A percentile compares a stretch with the other conserved stretches of the same genome.
Evolutionary conservation across 1,140 invertebrate genomes (phyloP).

Genomic region (Teleopsis dalmanni): DNA sequence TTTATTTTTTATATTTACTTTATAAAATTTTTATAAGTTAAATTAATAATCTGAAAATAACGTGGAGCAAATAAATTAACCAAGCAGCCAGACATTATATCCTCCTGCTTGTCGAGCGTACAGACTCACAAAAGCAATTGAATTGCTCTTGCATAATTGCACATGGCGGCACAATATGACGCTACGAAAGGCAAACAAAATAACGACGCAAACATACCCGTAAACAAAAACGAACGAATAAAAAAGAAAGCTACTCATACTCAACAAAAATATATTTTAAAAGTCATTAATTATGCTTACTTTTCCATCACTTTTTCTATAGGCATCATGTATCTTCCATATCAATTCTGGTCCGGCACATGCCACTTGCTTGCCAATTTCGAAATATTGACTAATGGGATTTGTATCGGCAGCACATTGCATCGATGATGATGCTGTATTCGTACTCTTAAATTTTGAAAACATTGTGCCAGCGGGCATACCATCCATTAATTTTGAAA

Average conservation of each 20-base stretch:
- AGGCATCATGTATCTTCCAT: slow-evolving; percentile 89
- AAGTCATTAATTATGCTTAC: slow-evolving; percentile 52
- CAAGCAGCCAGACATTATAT: too few species aligned
- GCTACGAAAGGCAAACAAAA: not conserved
- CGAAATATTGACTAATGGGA: slow-evolving; percentile 81
- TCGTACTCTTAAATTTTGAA: slow-evolving; percentile 64
- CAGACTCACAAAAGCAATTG: too few species aligned
- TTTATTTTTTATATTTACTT: too few species aligned
- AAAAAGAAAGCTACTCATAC: too few species aligned
- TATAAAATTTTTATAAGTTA: not conserved
- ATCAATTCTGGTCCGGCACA: slow-evolving; percentile 85
- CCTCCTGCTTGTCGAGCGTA: too few species aligned
- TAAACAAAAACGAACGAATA: too few species aligned
- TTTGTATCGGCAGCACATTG: slow-evolving; percentile 66
- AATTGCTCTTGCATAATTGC: too few species aligned
- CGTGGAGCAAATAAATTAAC: too few species aligned
- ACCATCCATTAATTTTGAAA: slow-evolving; percentile 44
- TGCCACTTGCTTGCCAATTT: slow-evolving; percentile 78
- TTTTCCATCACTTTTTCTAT: slow-evolving; percentile 82
- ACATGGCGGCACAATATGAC: not conserved
- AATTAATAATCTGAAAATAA: not conserved
- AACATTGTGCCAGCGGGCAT: slow-evolving; percentile 57
- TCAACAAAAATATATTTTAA: too few species aligned
- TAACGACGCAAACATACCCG: too few species aligned
- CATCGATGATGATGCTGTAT: slow-evolving; percentile 42